A percentile compares a stretch with the other conserved stretches of the same genome.
Conservation (phyloP, 1,140 invertebrate genomes). For the Meloidogyne hapla region DNA sequence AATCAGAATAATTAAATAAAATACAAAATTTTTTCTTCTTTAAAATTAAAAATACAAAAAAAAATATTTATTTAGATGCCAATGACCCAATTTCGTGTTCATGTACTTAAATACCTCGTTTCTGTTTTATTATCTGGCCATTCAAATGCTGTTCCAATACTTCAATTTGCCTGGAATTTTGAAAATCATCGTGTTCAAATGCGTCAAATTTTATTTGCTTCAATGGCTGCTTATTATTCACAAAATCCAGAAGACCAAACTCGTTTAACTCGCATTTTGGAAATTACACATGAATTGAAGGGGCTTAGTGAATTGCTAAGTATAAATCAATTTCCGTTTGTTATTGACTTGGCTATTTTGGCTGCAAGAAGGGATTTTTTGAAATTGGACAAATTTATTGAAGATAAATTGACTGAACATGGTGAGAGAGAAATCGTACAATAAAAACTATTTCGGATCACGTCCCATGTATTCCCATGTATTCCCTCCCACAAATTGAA, state of each 20-base stretch:
- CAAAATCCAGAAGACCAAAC: slow-evolving; percentile 77
- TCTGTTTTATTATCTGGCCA: slow-evolving; percentile 37
- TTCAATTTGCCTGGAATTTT: slow-evolving; percentile 46
- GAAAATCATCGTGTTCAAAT: slow-evolving; percentile 28
- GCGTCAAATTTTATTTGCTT: slow-evolving; percentile 31
- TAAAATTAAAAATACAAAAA: too few species aligned
- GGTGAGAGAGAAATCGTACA: slow-evolving; percentile 36
- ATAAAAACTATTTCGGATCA: too few species aligned
- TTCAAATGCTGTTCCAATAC: slow-evolving; percentile 46
- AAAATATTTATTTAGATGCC: slow-evolving; percentile 29
- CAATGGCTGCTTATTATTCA: slow-evolving; percentile 43
- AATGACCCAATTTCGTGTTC: slow-evolving; percentile 35
- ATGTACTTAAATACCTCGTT: slow-evolving; percentile 43
- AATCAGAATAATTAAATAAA: too few species aligned
- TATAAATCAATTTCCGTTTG: slow-evolving; percentile 86
- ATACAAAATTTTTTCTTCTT: too few species aligned
- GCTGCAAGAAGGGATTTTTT: slow-evolving; percentile 92
- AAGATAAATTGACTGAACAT: slow-evolving; percentile 91
- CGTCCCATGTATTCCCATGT: too few species aligned
- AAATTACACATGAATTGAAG: slow-evolving; percentile 88
- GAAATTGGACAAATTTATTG: slow-evolving; percentile 95
- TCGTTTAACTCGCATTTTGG: slow-evolving; percentile 81
- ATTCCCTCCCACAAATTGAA: too few species aligned
- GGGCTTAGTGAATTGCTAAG: slow-evolving; percentile 88
- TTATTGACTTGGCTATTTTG: slow-evolving; percentile 93